phyloP scores from a whole-genome alignment of 2,888 invertebrate genomes.

The Hypomecis punctinalis region DNA sequence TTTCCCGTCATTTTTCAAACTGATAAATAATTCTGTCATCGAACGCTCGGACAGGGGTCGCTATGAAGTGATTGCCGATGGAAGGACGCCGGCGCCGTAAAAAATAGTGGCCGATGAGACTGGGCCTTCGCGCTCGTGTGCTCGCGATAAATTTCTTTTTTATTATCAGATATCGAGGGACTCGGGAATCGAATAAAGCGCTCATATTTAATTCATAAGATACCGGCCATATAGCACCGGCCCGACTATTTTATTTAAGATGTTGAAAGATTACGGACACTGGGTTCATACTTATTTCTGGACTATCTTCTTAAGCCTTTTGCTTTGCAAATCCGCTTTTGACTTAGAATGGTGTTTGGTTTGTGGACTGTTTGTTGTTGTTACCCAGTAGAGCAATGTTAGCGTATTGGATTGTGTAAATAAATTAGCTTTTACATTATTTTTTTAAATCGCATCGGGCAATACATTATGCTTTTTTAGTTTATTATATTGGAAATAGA shows the following conservation, averaged over 20 bases:
- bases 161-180: slow-evolving; percentile 86
- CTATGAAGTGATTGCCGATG: slow-evolving; percentile 84
- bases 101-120: slow-evolving; percentile 81
- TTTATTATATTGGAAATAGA: too few species aligned
- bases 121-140: slow-evolving; percentile 67
- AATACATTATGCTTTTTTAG: too few species aligned
- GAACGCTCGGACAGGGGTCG: slow-evolving; percentile 84
- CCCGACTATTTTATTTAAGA: slow-evolving; percentile 83
- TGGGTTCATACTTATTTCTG: slow-evolving; percentile 63
- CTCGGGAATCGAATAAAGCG: slow-evolving; percentile 85
- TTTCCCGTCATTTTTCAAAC: slow-evolving; percentile 86
- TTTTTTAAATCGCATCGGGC: too few species aligned
- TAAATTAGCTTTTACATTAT: not conserved
- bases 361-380: not conserved
- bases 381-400: not conserved
- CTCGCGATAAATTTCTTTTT: slow-evolving; percentile 85
- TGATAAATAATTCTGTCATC: slow-evolving; percentile 86
- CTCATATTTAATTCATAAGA: slow-evolving; percentile 85
- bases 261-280: slow-evolving; percentile 77
- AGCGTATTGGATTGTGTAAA: not conserved
- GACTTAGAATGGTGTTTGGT: slow-evolving; percentile 20
- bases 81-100: slow-evolving; percentile 75
- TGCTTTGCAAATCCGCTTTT: slow-evolving; percentile 38
- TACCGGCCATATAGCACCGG: slow-evolving; percentile 82
- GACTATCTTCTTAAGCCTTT: slow-evolving; percentile 53